Percentiles rank a stretch among this genome's conserved stretches.
Evolutionary conservation across 2,888 invertebrate genomes (phyloP).

Genomic region (Strigamia crassipes): DNA sequence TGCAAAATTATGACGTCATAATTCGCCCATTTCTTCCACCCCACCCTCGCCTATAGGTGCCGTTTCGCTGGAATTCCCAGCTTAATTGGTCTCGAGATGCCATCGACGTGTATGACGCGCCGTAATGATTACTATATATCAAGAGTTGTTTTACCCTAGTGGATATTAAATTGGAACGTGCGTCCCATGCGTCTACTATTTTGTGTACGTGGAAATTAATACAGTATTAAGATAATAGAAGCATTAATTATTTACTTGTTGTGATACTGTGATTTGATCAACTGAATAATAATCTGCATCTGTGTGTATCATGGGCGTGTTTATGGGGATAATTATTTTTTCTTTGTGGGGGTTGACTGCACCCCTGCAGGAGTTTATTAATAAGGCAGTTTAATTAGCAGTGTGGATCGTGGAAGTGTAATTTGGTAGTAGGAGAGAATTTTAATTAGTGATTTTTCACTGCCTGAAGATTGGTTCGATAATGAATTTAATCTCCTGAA

Average conservation of each 20-base stretch:
- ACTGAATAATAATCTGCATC: slow-evolving; percentile 18
- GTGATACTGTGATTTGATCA: slow-evolving; percentile 22
- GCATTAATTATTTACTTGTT: slow-evolving; percentile 26
- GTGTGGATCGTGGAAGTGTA: not conserved
- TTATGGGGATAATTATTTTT: not conserved
- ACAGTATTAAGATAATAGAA: slow-evolving; percentile 21
- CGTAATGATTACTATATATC: not conserved
- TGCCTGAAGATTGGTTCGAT: not conserved
- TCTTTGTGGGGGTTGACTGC: not conserved
- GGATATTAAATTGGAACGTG: not conserved
- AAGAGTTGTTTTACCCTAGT: not conserved
- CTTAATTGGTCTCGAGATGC: slow-evolving; percentile 32
- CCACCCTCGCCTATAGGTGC: not conserved
- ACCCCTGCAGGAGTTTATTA: slow-evolving; percentile 18
- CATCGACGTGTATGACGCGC: not conserved
- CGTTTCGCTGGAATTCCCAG: slow-evolving; percentile 8
- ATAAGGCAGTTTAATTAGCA: slow-evolving; percentile 6
- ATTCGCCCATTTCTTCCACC: not conserved
- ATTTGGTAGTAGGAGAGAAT: slow-evolving; percentile 32
- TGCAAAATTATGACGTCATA: not conserved
- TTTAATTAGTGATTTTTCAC: not conserved
- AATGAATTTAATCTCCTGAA: not conserved
- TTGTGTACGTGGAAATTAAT: slow-evolving; percentile 4
- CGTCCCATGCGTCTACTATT: not conserved
- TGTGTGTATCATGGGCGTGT: not conserved